Percentiles rank a stretch among this genome's conserved stretches.
These are phyloP conservation scores for Enteromius unitaeniatus DNA, from an alignment of 2,797 vertebrate species.

Conservation along the genomic window DNA sequence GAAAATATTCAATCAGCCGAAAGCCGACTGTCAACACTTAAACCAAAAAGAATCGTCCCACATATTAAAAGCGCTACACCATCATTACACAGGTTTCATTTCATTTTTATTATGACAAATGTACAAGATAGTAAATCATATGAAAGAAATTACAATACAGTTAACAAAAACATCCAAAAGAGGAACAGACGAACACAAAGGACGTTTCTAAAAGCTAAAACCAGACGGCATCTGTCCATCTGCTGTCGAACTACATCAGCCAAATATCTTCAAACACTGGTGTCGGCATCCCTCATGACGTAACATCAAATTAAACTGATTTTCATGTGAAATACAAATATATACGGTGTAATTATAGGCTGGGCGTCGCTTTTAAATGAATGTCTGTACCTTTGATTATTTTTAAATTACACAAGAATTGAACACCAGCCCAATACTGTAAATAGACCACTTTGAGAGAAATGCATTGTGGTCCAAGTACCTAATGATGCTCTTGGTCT, in stretches of 20 bases:
- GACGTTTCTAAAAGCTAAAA: slow-evolving; percentile 81
- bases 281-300: slow-evolving; percentile 15
- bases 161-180: slow-evolving; percentile 80
- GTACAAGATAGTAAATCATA: slow-evolving; percentile 92
- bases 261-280: slow-evolving; percentile 56
- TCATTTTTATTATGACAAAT: slow-evolving; percentile 96
- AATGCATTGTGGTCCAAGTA: not conserved
- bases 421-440: slow-evolving; percentile 17
- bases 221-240: slow-evolving; percentile 72
- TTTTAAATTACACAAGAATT: not conserved
- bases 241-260: slow-evolving; percentile 66
- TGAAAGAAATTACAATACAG: slow-evolving; percentile 91
- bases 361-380: slow-evolving; percentile 8
- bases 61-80: slow-evolving; percentile 14
- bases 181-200: slow-evolving; percentile 84
- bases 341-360: slow-evolving; percentile 31
- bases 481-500: slow-evolving; percentile 23
- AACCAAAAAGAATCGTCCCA: not conserved
- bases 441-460: not conserved
- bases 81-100: slow-evolving; percentile 64
- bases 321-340: slow-evolving; percentile 38
- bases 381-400: slow-evolving; percentile 29
- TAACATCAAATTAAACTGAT: not conserved
- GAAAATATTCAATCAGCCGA: not conserved
- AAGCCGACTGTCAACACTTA: not conserved